A percentile compares a stretch with the other conserved stretches of the same genome.
phyloP scores from a whole-genome alignment of 2,113 vertebrate species.

The Stigmatopora argus region DNA sequence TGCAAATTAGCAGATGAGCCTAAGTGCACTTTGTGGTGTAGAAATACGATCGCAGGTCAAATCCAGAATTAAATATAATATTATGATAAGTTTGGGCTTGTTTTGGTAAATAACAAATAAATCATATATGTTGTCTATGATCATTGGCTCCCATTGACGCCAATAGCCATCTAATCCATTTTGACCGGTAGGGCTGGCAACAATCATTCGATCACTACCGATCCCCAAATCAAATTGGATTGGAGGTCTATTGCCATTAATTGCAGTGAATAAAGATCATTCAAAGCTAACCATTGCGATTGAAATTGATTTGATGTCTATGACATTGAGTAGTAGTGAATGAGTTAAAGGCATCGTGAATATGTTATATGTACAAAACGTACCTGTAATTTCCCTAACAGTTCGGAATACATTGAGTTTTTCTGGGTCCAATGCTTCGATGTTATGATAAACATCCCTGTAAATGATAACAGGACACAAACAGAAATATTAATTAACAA shows the following conservation, averaged over 20 bases:
- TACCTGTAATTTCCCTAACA: conserved; percentile 96
- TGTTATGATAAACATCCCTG: conserved; percentile 92
- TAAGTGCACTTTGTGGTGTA: background rate
- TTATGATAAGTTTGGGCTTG: no score
- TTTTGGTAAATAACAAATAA: no score
- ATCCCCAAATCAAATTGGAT: no score
- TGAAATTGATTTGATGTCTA: background rate
- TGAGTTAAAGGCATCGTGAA: background rate
- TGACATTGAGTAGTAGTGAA: background rate
- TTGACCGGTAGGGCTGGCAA: no score
- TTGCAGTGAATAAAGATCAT: no score
- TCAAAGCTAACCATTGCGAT: no score
- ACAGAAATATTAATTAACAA: conserved; percentile 3
- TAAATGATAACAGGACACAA: conserved; percentile 27
- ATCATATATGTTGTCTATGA: no score
- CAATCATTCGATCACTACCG: no score
- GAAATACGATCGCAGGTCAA: background rate
- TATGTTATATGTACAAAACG: conserved; percentile 12
- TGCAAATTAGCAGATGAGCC: background rate
- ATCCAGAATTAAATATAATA: no score
- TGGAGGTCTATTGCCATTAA: no score
- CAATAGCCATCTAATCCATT: no score
- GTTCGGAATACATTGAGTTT: conserved; percentile 95
- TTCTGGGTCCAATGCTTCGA: conserved; percentile 90
- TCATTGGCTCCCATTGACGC: no score